Evolutionary conservation across 2,797 vertebrate genomes (phyloP).

Genomic region (Centroberyx gerrardi): DNA sequence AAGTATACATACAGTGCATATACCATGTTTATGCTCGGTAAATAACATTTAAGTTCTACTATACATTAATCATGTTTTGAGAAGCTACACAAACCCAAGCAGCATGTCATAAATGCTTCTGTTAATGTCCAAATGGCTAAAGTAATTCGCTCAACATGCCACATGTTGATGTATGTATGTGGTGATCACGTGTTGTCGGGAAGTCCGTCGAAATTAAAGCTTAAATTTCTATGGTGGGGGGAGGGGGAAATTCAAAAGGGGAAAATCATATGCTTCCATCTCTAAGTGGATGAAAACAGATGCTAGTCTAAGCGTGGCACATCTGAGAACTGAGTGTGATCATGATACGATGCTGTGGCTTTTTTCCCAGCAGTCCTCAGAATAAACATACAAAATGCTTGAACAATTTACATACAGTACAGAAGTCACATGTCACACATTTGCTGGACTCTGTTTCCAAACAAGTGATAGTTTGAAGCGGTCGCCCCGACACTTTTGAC

Average conservation of each 20-base stretch:
- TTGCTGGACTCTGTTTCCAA: slow-evolving; percentile 29
- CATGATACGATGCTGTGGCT: neutral
- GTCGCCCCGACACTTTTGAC: slow-evolving; percentile 3
- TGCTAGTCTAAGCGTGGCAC: neutral
- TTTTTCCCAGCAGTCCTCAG: slow-evolving; percentile 30
- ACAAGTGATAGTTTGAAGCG: neutral
- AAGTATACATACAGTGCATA: slow-evolving; percentile 76
- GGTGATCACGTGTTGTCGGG: neutral
- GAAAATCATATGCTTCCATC: neutral
- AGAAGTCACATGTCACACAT: slow-evolving; percentile 20
- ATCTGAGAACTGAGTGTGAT: neutral
- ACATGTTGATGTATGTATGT: slow-evolving; percentile 11
- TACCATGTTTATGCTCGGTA: slow-evolving; percentile 75
- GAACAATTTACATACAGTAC: slow-evolving; percentile 43
- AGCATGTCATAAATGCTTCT: slow-evolving; percentile 55
- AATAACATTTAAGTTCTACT: slow-evolving; percentile 76
- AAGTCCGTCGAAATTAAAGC: neutral
- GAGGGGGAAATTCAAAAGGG: neutral
- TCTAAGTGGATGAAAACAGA: neutral
- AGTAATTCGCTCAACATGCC: slow-evolving; percentile 60
- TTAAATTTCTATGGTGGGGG: neutral
- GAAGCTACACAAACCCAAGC: slow-evolving; percentile 76
- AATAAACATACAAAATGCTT: slow-evolving; percentile 45
- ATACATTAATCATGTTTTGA: slow-evolving; percentile 66
- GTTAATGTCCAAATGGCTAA: slow-evolving; percentile 32